Percentiles rank a stretch among this genome's conserved stretches.
Conservation (phyloP, 2,113 vertebrate genomes). For the Ochotona curzoniae region DNA sequence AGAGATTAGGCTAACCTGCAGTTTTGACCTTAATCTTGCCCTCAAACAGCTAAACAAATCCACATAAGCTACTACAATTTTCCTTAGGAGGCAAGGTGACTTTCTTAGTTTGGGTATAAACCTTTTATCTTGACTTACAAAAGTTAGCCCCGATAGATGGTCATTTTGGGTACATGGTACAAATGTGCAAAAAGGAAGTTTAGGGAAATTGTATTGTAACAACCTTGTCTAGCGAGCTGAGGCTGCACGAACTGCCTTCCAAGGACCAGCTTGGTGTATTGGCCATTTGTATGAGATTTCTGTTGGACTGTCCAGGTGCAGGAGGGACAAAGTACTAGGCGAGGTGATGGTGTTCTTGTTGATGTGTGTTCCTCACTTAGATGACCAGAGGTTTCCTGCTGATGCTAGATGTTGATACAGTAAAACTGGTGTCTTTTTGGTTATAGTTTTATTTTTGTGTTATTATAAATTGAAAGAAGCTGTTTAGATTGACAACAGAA, state of each 20-base stretch:
- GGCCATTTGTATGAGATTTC: neutral
- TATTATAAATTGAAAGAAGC: neutral
- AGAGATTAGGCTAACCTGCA: neutral
- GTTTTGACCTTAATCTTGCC: neutral
- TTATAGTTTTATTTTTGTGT: neutral
- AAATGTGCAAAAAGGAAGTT: neutral
- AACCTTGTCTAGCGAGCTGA: neutral
- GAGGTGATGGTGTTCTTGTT: neutral
- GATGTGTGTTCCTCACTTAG: neutral
- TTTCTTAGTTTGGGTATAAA: neutral
- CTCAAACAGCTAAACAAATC: neutral
- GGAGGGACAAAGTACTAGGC: neutral
- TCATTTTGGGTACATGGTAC: too few relatives aligned
- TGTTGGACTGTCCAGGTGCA: neutral
- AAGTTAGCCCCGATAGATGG: neutral
- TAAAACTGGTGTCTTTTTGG: neutral
- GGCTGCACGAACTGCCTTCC: neutral
- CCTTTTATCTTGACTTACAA: neutral
- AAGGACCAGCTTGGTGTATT: neutral
- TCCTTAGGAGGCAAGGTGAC: neutral
- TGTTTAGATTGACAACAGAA: neutral
- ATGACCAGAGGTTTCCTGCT: neutral
- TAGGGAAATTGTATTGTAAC: neutral
- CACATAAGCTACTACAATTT: neutral
- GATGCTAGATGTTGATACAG: neutral